Percentiles rank a stretch among this genome's conserved stretches.
Evolutionary conservation across 2,888 invertebrate species (phyloP).

Genomic region (Drosophila testacea): DNA sequence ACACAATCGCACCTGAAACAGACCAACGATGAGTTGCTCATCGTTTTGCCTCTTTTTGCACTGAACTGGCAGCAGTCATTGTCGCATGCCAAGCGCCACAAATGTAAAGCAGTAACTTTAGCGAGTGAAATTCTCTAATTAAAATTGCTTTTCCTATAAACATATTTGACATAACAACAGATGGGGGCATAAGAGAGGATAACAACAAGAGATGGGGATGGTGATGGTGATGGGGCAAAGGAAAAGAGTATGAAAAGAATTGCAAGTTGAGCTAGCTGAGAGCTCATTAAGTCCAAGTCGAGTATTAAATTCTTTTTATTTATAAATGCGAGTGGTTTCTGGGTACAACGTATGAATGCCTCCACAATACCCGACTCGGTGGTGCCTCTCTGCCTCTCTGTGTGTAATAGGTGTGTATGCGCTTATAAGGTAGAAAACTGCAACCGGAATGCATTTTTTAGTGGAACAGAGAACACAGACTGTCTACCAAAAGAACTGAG

Average conservation of each 20-base stretch:
- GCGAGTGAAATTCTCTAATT: slow-evolving; percentile 70
- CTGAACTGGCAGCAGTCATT: background rate
- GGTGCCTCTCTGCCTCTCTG: slow-evolving; percentile 10
- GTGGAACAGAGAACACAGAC: slow-evolving; percentile 36
- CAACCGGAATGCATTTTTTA: slow-evolving; percentile 72
- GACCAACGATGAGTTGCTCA: background rate
- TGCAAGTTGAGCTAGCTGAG: slow-evolving; percentile 38
- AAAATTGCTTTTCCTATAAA: slow-evolving; percentile 62
- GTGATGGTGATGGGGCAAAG: background rate
- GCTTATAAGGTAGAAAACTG: slow-evolving; percentile 73
- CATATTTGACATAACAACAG: slow-evolving; percentile 57
- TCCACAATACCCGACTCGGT: slow-evolving; percentile 20
- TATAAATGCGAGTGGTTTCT: slow-evolving; percentile 59
- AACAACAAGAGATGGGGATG: background rate
- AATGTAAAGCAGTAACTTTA: slow-evolving; percentile 45
- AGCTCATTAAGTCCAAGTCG: slow-evolving; percentile 67
- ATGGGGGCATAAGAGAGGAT: background rate
- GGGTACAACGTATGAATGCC: slow-evolving; percentile 46
- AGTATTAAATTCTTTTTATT: slow-evolving; percentile 73
- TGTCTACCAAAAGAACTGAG: slow-evolving; percentile 24
- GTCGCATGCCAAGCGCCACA: slow-evolving; percentile 28
- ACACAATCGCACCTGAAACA: slow-evolving; percentile 5
- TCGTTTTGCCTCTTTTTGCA: background rate
- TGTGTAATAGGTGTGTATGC: slow-evolving; percentile 17
- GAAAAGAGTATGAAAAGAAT: slow-evolving; percentile 25